Base-by-base conservation (phyloP, 1,140 invertebrate species). In the Delia radicum region DNA sequence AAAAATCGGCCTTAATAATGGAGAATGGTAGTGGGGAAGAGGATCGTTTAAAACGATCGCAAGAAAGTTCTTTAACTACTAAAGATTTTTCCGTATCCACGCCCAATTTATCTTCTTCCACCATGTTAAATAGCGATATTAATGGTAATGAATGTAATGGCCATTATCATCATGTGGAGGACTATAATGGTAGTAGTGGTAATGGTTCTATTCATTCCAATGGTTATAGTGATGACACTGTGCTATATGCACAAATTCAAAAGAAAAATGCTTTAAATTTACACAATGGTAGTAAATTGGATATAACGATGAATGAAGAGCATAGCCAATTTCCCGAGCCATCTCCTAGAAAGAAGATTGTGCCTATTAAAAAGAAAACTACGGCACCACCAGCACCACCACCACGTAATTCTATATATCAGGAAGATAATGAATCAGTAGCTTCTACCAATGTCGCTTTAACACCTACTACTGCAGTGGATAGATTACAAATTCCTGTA, bases 1-100 rank as follows among this genome's bases (percentile, higher is more conserved):
- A 85, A 77, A 82, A 81, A 7, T 78, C 79, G 0, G 79, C 81
- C 26, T 73, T 79, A 27, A 78, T 80, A 62, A 77, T 71, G 61
- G 78, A 55, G 10, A 67, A 73, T 67, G 75, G 72, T 15, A 55
- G 62, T 28, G 4, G 6, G 3, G 71, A 76, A 26, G 55, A 42
- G 8, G 28, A 63, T 6, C 4, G 12, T 7, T 63, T 29, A 7
- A 21, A 3, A 0, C n/a, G 0, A 4, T 21, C 48, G 24, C 48
- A n/a, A 4, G 10, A n/a, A 2, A 55, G 13, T 5, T 79, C n/a
- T 78, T 82, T 37, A 78, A 78, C 42, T 78, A 82, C 76, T 77
- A 82, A 37, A 6, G 79, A 85, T 74, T 74, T 84, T n/a, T 82
- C 79, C 73, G 82, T 83, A 74, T 86, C 85, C 63, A 84, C 85